These are phyloP conservation scores for Podocnemis expansa DNA, from an alignment of 2,113 vertebrate genomes.

Conservation along the genomic window DNA sequence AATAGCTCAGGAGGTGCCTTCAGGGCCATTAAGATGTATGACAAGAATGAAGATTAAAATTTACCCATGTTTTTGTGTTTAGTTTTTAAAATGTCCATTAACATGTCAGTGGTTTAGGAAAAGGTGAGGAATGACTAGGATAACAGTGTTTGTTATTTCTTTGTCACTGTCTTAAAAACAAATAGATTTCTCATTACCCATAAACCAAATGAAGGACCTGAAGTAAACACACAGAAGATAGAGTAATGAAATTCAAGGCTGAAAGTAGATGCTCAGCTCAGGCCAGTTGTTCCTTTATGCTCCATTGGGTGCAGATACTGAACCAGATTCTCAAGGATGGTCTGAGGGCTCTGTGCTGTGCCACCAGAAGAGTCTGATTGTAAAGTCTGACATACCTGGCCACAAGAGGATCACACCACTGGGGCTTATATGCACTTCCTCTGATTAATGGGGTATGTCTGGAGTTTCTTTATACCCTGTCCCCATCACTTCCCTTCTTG, in stretches of 20 bases:
- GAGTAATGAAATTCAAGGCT: background rate
- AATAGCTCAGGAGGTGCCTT: conserved; percentile 60
- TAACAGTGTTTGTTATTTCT: background rate
- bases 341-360: background rate
- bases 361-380: background rate
- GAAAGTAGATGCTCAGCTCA: background rate
- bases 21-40: conserved; percentile 51
- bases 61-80: conserved; percentile 22
- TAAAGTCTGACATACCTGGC: background rate
- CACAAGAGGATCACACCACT: background rate
- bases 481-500: background rate
- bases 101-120: conserved; percentile 38
- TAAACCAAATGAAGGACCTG: background rate
- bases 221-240: background rate
- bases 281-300: background rate
- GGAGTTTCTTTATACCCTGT: background rate
- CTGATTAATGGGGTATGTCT: background rate
- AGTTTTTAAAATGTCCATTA: conserved; percentile 31
- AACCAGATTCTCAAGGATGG: background rate
- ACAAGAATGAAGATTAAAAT: conserved; percentile 67
- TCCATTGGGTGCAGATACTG: background rate
- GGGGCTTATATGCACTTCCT: background rate
- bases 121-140: conserved; percentile 50
- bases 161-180: background rate
- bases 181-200: background rate